A percentile compares a stretch with the other conserved stretches of the same genome.
phyloP scores from a whole-genome alignment of 1,140 invertebrate genomes.

The Bursaphelenchus mucronatus region DNA sequence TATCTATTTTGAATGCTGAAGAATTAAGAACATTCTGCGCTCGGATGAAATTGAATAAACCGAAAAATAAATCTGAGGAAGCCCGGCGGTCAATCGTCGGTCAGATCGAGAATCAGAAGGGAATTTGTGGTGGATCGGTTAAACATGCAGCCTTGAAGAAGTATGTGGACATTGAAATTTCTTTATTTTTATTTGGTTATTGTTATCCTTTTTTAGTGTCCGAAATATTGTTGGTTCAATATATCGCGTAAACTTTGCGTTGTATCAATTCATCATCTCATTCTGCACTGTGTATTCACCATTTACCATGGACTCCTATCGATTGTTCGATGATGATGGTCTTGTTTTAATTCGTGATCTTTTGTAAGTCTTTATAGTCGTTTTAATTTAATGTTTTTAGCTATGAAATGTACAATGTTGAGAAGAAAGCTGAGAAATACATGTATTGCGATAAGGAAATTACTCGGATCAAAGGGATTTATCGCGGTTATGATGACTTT shows the following conservation, averaged over 20 bases:
- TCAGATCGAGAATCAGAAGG: too few relatives aligned
- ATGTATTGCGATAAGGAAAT: neutral
- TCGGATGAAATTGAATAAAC: too few relatives aligned
- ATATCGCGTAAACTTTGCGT: slow-evolving; percentile 25
- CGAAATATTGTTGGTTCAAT: slow-evolving; percentile 20
- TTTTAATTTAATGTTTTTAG: slow-evolving; percentile 12
- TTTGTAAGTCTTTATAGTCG: slow-evolving; percentile 26
- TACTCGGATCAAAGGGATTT: slow-evolving; percentile 5
- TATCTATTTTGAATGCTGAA: too few relatives aligned
- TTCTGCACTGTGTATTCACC: slow-evolving; percentile 39
- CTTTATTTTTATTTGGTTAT: neutral
- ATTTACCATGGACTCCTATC: slow-evolving; percentile 23
- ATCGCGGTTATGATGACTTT: neutral
- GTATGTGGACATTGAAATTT: neutral
- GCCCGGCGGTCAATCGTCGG: too few relatives aligned
- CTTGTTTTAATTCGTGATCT: slow-evolving; percentile 15
- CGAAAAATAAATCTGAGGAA: too few relatives aligned
- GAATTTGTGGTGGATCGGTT: too few relatives aligned
- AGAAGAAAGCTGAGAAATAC: slow-evolving; percentile 17
- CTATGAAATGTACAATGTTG: slow-evolving; percentile 18
- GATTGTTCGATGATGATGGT: slow-evolving; percentile 16
- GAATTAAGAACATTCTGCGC: too few relatives aligned
- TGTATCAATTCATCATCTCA: slow-evolving; percentile 17
- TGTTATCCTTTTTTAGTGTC: slow-evolving; percentile 17
- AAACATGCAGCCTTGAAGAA: too few relatives aligned